phyloP scores from a whole-genome alignment of 2,797 vertebrate species.

The Acomys russatus region DNA sequence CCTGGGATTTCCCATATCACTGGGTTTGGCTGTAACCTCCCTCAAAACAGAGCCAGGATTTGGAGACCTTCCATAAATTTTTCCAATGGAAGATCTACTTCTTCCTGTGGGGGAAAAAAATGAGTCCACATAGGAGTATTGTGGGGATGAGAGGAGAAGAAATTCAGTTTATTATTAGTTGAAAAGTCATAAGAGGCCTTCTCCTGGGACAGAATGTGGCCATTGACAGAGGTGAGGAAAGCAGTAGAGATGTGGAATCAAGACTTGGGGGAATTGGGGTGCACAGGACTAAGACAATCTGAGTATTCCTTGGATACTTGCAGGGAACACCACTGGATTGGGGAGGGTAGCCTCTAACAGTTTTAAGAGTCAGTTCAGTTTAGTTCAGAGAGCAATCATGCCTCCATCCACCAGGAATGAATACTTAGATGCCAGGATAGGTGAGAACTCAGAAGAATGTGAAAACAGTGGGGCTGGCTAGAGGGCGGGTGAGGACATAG shows the following conservation, averaged over 20 bases:
- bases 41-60: constrained; percentile 5
- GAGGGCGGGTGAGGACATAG: not conserved
- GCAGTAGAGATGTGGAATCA: not conserved
- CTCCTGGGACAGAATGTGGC: not conserved
- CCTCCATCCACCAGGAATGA: not conserved
- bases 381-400: not conserved
- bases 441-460: not conserved
- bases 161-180: not conserved
- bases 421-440: not conserved
- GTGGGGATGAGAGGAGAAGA: not conserved
- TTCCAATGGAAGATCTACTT: not conserved
- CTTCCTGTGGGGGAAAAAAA: not conserved
- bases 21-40: not conserved
- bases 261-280: not conserved
- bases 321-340: not conserved
- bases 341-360: not conserved
- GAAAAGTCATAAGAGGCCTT: not conserved
- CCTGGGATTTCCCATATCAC: not conserved
- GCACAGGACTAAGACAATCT: not conserved
- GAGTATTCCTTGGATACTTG: not conserved
- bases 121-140: not conserved
- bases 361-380: not conserved
- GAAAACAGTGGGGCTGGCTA: not conserved
- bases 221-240: not conserved
- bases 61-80: not conserved